phyloP scores from a whole-genome alignment of 2,113 vertebrate species.

The Columba janthina region DNA sequence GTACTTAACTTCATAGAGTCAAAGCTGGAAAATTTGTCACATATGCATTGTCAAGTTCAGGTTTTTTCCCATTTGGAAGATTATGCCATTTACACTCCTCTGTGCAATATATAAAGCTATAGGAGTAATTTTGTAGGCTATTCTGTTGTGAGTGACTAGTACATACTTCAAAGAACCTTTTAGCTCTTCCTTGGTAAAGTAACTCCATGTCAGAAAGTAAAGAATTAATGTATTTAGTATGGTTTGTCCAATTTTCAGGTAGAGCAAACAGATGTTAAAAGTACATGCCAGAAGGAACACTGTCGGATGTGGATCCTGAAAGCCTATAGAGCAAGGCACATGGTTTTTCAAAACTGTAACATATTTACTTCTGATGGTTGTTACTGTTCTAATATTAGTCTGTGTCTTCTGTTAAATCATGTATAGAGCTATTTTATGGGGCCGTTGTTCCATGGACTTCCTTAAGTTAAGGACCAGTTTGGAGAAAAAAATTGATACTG shows the following conservation, averaged over 20 bases:
- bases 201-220: slow-evolving; percentile 33
- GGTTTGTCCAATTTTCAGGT: slow-evolving; percentile 72
- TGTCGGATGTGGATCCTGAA: slow-evolving; percentile 29
- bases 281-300: slow-evolving; percentile 47
- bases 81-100: slow-evolving; percentile 12
- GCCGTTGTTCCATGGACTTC: slow-evolving; percentile 34
- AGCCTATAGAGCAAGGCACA: slow-evolving; percentile 43
- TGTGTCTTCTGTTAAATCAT: slow-evolving; percentile 69
- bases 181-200: slow-evolving; percentile 45
- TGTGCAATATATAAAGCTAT: slow-evolving; percentile 7
- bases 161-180: slow-evolving; percentile 14
- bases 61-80: background rate
- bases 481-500: background rate
- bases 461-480: slow-evolving; percentile 54
- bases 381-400: slow-evolving; percentile 64
- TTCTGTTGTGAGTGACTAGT: slow-evolving; percentile 2
- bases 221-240: slow-evolving; percentile 51
- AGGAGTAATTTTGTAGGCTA: background rate
- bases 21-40: background rate
- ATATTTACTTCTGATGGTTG: slow-evolving; percentile 62
- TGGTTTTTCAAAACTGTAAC: slow-evolving; percentile 41
- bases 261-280: slow-evolving; percentile 62
- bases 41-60: background rate
- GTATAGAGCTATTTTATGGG: slow-evolving; percentile 62
- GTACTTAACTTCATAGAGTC: background rate